A percentile compares a stretch with the other conserved stretches of the same genome.
Conservation (phyloP, 1,140 invertebrate species). For the Tetranychus urticae region DNA sequence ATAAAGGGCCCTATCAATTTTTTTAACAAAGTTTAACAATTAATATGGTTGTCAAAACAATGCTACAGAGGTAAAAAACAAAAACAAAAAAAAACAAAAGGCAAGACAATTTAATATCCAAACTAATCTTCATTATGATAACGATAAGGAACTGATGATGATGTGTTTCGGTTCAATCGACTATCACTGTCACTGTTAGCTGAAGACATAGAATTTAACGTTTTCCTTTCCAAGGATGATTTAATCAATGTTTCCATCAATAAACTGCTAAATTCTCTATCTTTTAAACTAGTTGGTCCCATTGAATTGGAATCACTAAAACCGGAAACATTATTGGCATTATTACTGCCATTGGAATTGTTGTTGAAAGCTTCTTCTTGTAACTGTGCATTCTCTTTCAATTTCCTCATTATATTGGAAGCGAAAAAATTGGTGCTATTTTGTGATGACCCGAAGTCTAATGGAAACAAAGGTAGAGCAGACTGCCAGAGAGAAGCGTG, state of each 20-base stretch:
- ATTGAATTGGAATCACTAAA: not conserved
- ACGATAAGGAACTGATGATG: too few species aligned
- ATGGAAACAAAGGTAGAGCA: slow-evolving; percentile 11
- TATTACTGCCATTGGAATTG: not conserved
- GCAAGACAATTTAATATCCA: too few species aligned
- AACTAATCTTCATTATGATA: too few species aligned
- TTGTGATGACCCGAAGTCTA: slow-evolving; percentile 7
- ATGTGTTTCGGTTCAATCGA: too few species aligned
- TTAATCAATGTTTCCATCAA: slow-evolving; percentile 12
- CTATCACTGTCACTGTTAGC: too few species aligned
- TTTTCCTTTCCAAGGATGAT: slow-evolving; percentile 4
- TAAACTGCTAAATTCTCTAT: slow-evolving; percentile 6
- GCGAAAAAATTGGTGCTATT: slow-evolving; percentile 38
- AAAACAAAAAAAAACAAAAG: too few species aligned
- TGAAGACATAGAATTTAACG: not conserved
- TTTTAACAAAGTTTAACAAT: too few species aligned
- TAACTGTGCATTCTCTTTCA: slow-evolving; percentile 36
- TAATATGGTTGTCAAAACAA: too few species aligned
- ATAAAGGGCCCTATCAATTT: too few species aligned
- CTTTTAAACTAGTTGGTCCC: too few species aligned
- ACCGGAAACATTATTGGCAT: not conserved
- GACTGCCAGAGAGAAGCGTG: slow-evolving; percentile 12
- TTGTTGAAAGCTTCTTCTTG: slow-evolving; percentile 8
- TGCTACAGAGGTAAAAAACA: too few species aligned
- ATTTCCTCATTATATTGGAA: slow-evolving; percentile 48